phyloP scores from a whole-genome alignment of 1,140 invertebrate species.

The Metaphire vulgaris region DNA sequence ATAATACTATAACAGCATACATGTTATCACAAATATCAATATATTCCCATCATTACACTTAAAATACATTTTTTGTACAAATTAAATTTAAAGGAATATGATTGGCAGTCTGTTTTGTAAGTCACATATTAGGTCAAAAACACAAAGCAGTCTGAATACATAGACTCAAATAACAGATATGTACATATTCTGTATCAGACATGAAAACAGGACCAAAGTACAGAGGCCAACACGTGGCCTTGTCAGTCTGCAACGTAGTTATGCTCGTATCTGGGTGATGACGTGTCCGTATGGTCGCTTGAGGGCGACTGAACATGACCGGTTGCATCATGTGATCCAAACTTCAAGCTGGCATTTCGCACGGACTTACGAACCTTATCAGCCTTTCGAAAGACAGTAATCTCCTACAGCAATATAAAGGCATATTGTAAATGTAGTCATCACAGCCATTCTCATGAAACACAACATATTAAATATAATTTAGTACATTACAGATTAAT shows the following conservation, averaged over 20 bases:
- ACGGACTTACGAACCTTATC: constrained; percentile 37
- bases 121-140: too few species aligned
- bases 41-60: too few species aligned
- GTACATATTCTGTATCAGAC: background rate
- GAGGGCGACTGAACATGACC: background rate
- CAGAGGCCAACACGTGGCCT: background rate
- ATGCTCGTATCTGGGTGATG: background rate
- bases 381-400: constrained; percentile 48
- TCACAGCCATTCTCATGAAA: too few species aligned
- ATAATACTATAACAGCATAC: too few species aligned
- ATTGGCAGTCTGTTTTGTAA: too few species aligned
- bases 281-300: background rate
- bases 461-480: too few species aligned
- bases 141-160: background rate
- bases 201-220: background rate
- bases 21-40: too few species aligned
- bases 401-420: constrained; percentile 44
- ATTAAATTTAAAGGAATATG: too few species aligned
- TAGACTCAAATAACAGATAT: background rate
- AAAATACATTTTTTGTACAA: too few species aligned
- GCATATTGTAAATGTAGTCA: too few species aligned
- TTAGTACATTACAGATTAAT: too few species aligned
- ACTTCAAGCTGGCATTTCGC: background rate
- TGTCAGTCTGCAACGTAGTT: background rate
- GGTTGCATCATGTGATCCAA: background rate